Evolutionary conservation across 2,888 invertebrate genomes (phyloP).

Genomic region (Lasius fuliginosus): DNA sequence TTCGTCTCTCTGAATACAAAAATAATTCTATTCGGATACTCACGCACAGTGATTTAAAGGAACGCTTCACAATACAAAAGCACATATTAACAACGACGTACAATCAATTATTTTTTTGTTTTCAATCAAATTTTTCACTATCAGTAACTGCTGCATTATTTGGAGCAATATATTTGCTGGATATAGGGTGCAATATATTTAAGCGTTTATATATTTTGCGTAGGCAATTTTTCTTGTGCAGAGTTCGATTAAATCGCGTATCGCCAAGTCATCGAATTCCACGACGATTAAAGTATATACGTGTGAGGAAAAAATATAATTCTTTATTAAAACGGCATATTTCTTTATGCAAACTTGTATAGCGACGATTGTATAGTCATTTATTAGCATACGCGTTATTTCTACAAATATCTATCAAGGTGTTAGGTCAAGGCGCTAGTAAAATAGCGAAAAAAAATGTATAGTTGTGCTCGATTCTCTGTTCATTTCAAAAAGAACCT

Average conservation of each 20-base stretch:
- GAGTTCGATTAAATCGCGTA: not conserved
- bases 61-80: not conserved
- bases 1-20: not conserved
- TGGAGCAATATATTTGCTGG: too few relatives aligned
- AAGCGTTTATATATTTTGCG: too few relatives aligned
- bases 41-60: not conserved
- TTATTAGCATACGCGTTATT: slow-evolving; percentile 31
- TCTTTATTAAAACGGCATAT: not conserved
- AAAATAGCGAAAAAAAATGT: slow-evolving; percentile 14
- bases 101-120: not conserved
- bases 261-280: not conserved
- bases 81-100: not conserved
- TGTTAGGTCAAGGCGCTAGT: slow-evolving; percentile 10
- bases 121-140: not conserved
- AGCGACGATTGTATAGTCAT: not conserved
- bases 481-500: not conserved
- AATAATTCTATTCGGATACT: slow-evolving; percentile 21
- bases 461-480: not conserved
- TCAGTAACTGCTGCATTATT: not conserved
- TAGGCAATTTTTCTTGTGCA: not conserved
- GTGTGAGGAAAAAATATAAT: not conserved
- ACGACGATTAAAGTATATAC: slow-evolving; percentile 1
- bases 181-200: not conserved
- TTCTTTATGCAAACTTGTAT: not conserved
- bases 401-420: slow-evolving; percentile 29